Conservation (phyloP, 1,140 invertebrate species). For the Galleria mellonella region DNA sequence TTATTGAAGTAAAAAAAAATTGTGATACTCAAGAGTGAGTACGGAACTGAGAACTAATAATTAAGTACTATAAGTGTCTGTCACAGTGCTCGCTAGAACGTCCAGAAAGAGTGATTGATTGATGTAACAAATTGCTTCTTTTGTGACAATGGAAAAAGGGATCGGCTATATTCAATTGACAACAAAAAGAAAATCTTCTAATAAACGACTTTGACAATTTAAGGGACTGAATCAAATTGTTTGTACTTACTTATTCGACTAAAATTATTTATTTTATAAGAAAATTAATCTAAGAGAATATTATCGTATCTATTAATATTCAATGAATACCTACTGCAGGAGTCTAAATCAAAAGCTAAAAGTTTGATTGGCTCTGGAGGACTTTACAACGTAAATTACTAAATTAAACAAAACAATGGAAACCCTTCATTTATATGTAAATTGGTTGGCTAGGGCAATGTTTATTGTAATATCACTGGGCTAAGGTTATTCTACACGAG, state of each 20-base stretch:
- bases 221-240: no score
- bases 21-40: no score
- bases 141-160: slow-evolving; percentile 19
- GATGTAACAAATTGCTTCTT: slow-evolving; percentile 27
- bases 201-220: background rate
- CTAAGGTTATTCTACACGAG: no score
- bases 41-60: no score
- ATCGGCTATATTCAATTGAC: slow-evolving; percentile 18
- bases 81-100: background rate
- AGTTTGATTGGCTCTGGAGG: background rate
- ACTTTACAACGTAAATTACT: background rate
- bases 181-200: slow-evolving; percentile 9
- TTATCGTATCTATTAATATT: background rate
- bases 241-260: no score
- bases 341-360: background rate
- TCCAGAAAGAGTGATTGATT: slow-evolving; percentile 20
- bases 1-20: no score
- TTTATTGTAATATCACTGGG: no score
- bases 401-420: background rate
- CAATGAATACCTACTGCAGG: background rate
- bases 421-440: background rate
- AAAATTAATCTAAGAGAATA: no score
- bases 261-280: no score
- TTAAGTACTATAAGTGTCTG: no score
- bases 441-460: background rate